These are phyloP conservation scores for Dryas iulia DNA, from an alignment of 1,140 invertebrate genomes.

Conservation along the genomic window DNA sequence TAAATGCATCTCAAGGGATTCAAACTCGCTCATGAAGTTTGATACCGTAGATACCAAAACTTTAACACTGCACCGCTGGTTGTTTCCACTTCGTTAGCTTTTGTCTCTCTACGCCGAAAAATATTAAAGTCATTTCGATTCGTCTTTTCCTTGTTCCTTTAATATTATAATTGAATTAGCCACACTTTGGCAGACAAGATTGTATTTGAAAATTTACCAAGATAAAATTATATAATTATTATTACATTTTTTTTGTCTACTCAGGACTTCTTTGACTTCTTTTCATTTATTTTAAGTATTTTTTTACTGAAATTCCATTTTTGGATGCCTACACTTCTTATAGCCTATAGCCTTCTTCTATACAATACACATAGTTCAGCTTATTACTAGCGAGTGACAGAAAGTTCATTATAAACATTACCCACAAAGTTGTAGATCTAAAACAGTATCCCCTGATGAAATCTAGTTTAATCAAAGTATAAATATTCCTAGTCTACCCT, in stretches of 20 bases:
- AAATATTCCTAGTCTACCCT: no score
- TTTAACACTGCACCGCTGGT: conserved; percentile 8
- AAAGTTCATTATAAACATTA: neutral
- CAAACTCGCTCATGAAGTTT: conserved; percentile 9
- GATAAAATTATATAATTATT: no score
- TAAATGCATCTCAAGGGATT: conserved; percentile 4
- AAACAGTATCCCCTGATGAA: neutral
- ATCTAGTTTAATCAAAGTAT: neutral
- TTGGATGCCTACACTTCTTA: no score
- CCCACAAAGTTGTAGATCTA: neutral
- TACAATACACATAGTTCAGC: neutral
- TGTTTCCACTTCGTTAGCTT: conserved; percentile 16
- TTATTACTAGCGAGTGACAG: neutral
- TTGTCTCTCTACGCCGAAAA: neutral
- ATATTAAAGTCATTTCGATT: neutral
- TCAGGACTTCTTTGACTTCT: no score
- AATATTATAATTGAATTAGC: neutral
- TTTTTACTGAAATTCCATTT: no score
- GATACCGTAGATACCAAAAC: neutral
- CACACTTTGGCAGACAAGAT: neutral
- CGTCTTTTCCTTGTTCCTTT: neutral
- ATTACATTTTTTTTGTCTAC: no score
- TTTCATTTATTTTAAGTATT: no score
- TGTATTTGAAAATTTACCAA: neutral
- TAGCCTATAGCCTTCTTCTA: no score